phyloP scores from a whole-genome alignment of 2,888 invertebrate species.

The Pogonocherus hispidulus region DNA sequence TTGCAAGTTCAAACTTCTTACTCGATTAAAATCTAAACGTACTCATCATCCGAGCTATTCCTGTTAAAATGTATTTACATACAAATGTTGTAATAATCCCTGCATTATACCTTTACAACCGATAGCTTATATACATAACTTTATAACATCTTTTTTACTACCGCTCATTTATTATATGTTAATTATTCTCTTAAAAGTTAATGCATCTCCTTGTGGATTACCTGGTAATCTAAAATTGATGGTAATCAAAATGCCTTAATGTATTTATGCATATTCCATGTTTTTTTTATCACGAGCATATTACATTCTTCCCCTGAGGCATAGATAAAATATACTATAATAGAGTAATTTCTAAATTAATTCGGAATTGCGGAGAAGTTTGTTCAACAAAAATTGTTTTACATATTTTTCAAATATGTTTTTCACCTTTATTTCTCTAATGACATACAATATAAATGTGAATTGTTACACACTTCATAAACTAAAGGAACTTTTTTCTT shows the following conservation, averaged over 20 bases:
- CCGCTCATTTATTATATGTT: conserved; percentile 17
- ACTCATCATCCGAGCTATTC: neutral
- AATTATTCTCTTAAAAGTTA: conserved; percentile 13
- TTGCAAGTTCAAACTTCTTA: no score
- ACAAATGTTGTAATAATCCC: conserved; percentile 11
- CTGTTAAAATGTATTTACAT: neutral
- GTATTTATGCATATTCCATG: conserved; percentile 1
- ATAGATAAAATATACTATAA: no score
- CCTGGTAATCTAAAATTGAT: conserved; percentile 3
- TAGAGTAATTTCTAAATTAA: no score
- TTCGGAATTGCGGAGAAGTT: no score
- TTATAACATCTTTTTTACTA: conserved; percentile 4
- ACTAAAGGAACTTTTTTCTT: no score
- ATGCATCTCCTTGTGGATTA: conserved; percentile 10
- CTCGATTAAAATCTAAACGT: no score
- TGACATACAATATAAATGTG: no score
- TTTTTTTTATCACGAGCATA: neutral
- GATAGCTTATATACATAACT: conserved; percentile 19
- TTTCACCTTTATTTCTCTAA: no score
- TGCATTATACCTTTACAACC: conserved; percentile 4
- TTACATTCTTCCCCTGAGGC: no score
- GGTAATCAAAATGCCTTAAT: neutral
- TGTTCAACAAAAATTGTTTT: no score
- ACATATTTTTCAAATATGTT: no score
- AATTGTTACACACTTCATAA: no score